A percentile compares a stretch with the other conserved stretches of the same genome.
Evolutionary conservation across 2,113 vertebrate genomes (phyloP).

Genomic region (Arenaria interpres): DNA sequence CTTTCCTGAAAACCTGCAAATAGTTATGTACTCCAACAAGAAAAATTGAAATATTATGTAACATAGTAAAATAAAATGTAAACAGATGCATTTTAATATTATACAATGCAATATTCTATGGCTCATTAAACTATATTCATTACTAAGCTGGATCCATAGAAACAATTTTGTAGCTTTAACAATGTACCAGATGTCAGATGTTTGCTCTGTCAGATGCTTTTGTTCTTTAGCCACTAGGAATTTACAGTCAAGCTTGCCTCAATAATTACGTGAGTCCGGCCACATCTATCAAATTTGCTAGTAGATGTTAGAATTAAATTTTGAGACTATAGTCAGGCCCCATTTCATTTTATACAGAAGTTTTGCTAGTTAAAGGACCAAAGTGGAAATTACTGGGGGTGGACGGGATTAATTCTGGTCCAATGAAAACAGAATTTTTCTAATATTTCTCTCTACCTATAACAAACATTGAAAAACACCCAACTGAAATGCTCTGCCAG

Average conservation of each 20-base stretch:
- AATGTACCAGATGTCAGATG: constrained; percentile 56
- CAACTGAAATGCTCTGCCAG: not conserved
- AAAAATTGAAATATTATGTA: constrained; percentile 46
- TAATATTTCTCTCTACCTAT: not conserved
- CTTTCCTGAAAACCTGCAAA: constrained; percentile 16
- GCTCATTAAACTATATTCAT: constrained; percentile 67
- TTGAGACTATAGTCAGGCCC: not conserved
- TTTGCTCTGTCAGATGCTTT: constrained; percentile 34
- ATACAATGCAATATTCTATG: constrained; percentile 37
- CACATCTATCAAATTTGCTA: not conserved
- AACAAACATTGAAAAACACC: not conserved
- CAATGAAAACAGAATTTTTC: not conserved
- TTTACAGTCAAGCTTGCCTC: constrained; percentile 2
- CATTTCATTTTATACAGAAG: not conserved
- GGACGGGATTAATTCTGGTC: not conserved
- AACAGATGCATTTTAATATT: constrained; percentile 66
- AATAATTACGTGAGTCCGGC: not conserved
- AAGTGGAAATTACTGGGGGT: not conserved
- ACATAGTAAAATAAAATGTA: constrained; percentile 53
- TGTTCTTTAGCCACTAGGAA: constrained; percentile 39
- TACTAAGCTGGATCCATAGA: constrained; percentile 35
- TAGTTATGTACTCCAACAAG: not conserved
- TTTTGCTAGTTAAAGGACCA: not conserved
- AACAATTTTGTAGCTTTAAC: constrained; percentile 45
- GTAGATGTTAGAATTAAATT: not conserved